Conservation (phyloP, 2,888 invertebrate species). For the Conistra vaccinii region DNA sequence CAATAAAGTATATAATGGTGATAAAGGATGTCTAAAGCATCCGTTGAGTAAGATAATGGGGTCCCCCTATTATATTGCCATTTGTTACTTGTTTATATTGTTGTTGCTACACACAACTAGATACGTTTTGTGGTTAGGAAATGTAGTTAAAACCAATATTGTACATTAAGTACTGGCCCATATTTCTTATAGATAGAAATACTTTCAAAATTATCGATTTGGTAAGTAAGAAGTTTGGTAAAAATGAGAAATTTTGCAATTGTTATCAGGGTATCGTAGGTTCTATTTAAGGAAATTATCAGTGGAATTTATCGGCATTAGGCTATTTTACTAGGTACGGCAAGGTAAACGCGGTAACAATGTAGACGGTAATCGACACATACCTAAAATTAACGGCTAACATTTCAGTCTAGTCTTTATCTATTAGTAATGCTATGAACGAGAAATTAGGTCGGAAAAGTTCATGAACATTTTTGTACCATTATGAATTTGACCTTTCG, state of each 20-base stretch:
- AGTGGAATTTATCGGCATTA: slow-evolving; percentile 60
- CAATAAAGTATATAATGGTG: slow-evolving; percentile 70
- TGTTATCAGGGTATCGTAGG: slow-evolving; percentile 28
- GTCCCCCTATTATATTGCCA: slow-evolving; percentile 71
- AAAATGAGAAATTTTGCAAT: slow-evolving; percentile 34
- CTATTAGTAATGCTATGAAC: slow-evolving; percentile 19
- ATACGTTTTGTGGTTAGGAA: slow-evolving; percentile 71
- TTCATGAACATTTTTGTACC: slow-evolving; percentile 10
- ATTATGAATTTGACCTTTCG: background rate
- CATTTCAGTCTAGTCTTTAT: slow-evolving; percentile 43
- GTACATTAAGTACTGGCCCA: slow-evolving; percentile 51
- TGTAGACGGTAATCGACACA: slow-evolving; percentile 60
- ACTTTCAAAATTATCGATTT: slow-evolving; percentile 35
- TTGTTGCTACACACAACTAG: slow-evolving; percentile 66
- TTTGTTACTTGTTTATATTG: slow-evolving; percentile 72
- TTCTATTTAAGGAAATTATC: slow-evolving; percentile 59
- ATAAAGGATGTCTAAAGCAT: slow-evolving; percentile 70
- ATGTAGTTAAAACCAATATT: slow-evolving; percentile 61
- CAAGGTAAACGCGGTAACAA: slow-evolving; percentile 65
- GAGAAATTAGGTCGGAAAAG: slow-evolving; percentile 34
- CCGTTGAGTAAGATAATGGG: slow-evolving; percentile 72
- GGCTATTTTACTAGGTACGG: slow-evolving; percentile 50
- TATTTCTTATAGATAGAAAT: slow-evolving; percentile 33
- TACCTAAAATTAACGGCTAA: slow-evolving; percentile 58
- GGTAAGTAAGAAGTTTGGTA: background rate